Evolutionary conservation across 1,140 invertebrate genomes (phyloP).

Genomic region (Bicyclus anynana): DNA sequence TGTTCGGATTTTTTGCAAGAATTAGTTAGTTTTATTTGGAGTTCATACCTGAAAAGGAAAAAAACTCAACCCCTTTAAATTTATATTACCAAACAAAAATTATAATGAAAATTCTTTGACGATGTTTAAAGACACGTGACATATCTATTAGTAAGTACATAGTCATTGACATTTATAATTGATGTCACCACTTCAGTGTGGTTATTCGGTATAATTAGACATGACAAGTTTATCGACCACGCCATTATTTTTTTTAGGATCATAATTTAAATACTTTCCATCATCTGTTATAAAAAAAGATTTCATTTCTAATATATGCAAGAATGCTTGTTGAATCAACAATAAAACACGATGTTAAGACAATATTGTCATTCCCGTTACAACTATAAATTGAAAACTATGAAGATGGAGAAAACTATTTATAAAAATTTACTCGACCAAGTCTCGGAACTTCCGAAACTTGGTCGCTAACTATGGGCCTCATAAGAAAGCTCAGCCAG

Average conservation of each 20-base stretch:
- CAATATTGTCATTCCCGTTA: constrained; percentile 6
- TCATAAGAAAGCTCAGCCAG: no score
- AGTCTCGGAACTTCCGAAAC: no score
- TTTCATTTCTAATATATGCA: constrained; percentile 14
- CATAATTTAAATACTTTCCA: background rate
- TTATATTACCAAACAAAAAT: no score
- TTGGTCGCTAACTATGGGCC: no score
- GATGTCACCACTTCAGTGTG: background rate
- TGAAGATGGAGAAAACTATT: background rate
- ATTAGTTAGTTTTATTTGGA: no score
- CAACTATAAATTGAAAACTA: background rate
- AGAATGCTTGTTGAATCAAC: constrained; percentile 7
- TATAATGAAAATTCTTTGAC: no score
- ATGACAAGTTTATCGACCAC: constrained; percentile 10
- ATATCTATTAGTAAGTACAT: background rate
- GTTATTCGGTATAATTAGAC: background rate
- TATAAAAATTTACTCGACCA: no score
- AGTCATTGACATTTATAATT: background rate
- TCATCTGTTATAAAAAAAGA: background rate
- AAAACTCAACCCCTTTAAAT: no score
- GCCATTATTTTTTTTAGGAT: background rate
- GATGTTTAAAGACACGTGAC: no score
- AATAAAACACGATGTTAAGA: background rate
- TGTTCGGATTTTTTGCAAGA: no score
- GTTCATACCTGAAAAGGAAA: no score